A percentile compares a stretch with the other conserved stretches of the same genome.
Evolutionary conservation across 2,797 vertebrate genomes (phyloP).

Genomic region (Hypotaenidia okinawae): DNA sequence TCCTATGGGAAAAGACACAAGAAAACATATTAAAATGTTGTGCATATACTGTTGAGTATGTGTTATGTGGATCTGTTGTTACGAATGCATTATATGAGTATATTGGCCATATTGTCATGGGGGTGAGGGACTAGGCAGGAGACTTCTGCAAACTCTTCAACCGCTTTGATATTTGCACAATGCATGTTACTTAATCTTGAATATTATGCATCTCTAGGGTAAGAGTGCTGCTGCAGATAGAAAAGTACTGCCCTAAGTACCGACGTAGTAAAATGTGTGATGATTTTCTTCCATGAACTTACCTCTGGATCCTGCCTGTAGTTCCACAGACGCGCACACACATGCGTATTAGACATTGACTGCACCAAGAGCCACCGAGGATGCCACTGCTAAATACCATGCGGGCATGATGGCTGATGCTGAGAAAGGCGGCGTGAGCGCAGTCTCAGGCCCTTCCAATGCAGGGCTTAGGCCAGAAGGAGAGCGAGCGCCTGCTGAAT

Average conservation of each 20-base stretch:
- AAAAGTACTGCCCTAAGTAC: not conserved
- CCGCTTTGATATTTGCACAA: not conserved
- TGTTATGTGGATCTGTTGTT: not conserved
- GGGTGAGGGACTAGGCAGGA: not conserved
- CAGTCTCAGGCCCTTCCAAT: not conserved
- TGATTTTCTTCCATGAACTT: not conserved
- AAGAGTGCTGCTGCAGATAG: not conserved
- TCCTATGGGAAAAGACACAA: not conserved
- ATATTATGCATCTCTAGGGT: not conserved
- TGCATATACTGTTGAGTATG: not conserved
- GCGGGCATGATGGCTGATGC: not conserved
- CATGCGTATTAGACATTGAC: slow-evolving; percentile 3
- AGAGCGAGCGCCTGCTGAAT: not conserved
- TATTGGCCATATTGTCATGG: not conserved
- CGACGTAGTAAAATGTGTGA: not conserved
- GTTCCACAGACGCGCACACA: not conserved
- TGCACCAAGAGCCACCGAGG: not conserved
- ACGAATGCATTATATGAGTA: not conserved
- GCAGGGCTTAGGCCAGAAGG: not conserved
- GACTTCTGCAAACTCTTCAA: not conserved
- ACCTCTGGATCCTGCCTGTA: not conserved
- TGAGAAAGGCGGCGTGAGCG: not conserved
- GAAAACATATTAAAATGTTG: not conserved
- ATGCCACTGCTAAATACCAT: not conserved
- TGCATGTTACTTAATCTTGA: not conserved